Conservation (phyloP, 2,888 invertebrate genomes). For the Agrochola litura region DNA sequence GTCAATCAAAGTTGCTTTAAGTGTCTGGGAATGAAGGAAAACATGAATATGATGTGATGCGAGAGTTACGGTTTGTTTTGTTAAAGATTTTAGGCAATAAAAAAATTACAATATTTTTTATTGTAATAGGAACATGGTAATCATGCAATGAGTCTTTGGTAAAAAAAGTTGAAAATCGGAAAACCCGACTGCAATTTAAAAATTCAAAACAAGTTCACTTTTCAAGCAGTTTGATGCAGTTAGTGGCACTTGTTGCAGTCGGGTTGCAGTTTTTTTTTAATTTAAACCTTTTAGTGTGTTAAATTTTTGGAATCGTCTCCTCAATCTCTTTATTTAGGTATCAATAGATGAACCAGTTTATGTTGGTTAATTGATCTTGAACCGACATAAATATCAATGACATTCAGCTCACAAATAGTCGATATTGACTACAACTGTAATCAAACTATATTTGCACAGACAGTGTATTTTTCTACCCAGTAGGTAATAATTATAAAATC, state of each 20-base stretch:
- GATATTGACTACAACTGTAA: not conserved
- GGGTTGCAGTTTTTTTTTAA: too few relatives aligned
- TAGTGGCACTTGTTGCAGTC: too few relatives aligned
- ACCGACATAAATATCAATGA: not conserved
- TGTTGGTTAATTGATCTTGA: not conserved
- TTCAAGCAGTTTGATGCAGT: too few relatives aligned
- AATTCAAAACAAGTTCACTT: too few relatives aligned
- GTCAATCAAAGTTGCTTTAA: conserved; percentile 64
- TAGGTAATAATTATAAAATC: not conserved
- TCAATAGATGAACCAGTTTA: not conserved
- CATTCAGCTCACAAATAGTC: not conserved
- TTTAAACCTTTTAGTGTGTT: too few relatives aligned
- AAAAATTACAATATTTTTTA: not conserved
- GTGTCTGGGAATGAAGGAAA: conserved; percentile 25
- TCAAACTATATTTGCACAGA: too few relatives aligned
- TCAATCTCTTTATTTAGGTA: too few relatives aligned
- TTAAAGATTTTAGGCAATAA: not conserved
- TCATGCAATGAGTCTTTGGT: not conserved
- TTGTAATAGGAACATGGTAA: not conserved
- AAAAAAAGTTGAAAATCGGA: not conserved
- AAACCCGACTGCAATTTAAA: too few relatives aligned
- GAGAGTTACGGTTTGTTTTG: conserved; percentile 24
- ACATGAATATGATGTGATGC: conserved; percentile 19
- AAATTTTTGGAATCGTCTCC: too few relatives aligned
- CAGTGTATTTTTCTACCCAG: not conserved